These are phyloP conservation scores for Acleris emargana DNA, from an alignment of 2,888 invertebrate species.

Conservation along the genomic window DNA sequence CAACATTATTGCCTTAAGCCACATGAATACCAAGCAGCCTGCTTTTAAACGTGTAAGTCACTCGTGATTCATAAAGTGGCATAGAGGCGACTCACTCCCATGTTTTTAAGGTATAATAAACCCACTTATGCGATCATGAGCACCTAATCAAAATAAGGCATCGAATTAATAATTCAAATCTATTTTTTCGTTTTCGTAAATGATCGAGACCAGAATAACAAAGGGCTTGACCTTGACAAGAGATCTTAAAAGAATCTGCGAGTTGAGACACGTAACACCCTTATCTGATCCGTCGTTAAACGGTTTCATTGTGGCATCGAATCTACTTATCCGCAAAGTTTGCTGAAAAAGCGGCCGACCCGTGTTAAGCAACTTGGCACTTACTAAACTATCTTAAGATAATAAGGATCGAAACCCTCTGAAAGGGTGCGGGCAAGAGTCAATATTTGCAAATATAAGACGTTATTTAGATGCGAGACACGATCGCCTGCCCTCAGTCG, in stretches of 20 bases:
- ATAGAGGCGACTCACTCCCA: slow-evolving; percentile 21
- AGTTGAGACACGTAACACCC: slow-evolving; percentile 39
- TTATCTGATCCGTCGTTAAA: slow-evolving; percentile 42
- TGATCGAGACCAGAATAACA: background rate
- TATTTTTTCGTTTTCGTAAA: too few relatives aligned
- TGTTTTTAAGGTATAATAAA: slow-evolving; percentile 19
- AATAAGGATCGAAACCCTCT: slow-evolving; percentile 71
- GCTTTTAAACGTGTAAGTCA: slow-evolving; percentile 27
- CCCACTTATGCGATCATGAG: slow-evolving; percentile 7
- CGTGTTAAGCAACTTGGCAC: slow-evolving; percentile 65
- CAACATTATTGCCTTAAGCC: slow-evolving; percentile 64
- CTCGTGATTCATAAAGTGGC: slow-evolving; percentile 32
- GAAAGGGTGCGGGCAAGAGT: slow-evolving; percentile 75
- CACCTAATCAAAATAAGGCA: background rate
- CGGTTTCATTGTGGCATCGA: slow-evolving; percentile 41
- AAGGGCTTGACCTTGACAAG: slow-evolving; percentile 15
- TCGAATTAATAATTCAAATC: background rate
- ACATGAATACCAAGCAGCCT: slow-evolving; percentile 68
- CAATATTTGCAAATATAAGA: slow-evolving; percentile 83
- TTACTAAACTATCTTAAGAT: slow-evolving; percentile 74
- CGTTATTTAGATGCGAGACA: slow-evolving; percentile 81
- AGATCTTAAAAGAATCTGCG: slow-evolving; percentile 25
- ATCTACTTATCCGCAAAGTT: slow-evolving; percentile 45
- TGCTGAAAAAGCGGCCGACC: slow-evolving; percentile 54
- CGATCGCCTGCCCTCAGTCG: slow-evolving; percentile 68